Evolutionary conservation across 1,140 invertebrate species (phyloP).

Genomic region (Cotesia chilonis): DNA sequence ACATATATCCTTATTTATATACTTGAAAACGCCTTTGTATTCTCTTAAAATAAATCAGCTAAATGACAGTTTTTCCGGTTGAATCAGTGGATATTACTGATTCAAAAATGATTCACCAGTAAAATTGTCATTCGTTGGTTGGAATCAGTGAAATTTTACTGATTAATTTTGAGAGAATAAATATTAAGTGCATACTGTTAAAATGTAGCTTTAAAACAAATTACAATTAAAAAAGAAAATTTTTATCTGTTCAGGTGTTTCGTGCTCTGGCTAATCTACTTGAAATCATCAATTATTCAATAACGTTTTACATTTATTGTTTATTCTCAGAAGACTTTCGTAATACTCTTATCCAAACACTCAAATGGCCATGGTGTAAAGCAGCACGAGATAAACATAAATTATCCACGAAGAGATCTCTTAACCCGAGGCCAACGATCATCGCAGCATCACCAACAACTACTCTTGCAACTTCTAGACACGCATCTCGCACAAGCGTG

Average conservation of each 20-base stretch:
- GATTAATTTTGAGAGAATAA: no score
- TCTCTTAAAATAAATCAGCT: no score
- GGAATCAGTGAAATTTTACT: no score
- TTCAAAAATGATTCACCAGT: no score
- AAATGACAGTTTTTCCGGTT: no score
- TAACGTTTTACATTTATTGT: slow-evolving; percentile 83
- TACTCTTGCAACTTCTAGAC: slow-evolving; percentile 49
- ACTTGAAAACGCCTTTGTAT: no score
- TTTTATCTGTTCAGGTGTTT: slow-evolving; percentile 70
- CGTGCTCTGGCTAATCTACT: slow-evolving; percentile 77
- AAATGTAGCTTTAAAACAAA: no score
- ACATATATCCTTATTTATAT: no score
- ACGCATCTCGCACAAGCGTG: slow-evolving; percentile 49
- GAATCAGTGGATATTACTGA: no score
- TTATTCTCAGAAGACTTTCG: slow-evolving; percentile 80
- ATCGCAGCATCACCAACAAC: slow-evolving; percentile 54
- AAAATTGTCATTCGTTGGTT: background rate
- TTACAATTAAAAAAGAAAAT: background rate
- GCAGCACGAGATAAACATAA: slow-evolving; percentile 39
- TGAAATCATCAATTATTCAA: slow-evolving; percentile 79
- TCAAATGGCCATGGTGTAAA: slow-evolving; percentile 69
- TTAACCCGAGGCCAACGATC: slow-evolving; percentile 49
- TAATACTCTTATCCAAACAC: slow-evolving; percentile 73
- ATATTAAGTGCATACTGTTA: no score
- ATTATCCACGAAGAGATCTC: slow-evolving; percentile 48